Conservation (phyloP, 2,113 vertebrate genomes). For the Grallaria varia region DNA sequence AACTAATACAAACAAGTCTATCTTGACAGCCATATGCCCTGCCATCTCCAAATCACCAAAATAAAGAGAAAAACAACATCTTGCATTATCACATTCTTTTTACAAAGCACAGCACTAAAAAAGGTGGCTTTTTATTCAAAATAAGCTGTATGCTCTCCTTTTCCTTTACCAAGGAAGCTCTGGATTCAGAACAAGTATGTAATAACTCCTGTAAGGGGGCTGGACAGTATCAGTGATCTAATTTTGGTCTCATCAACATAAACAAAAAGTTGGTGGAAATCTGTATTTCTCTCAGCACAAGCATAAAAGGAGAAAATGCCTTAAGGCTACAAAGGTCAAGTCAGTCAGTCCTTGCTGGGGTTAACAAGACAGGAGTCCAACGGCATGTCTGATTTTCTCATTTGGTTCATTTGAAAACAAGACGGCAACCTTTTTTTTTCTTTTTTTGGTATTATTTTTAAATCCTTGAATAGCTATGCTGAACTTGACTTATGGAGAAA, state of each 20-base stretch:
- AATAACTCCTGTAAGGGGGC: neutral
- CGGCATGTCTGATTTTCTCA: neutral
- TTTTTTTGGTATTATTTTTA: neutral
- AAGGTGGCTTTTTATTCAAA: neutral
- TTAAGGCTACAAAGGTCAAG: neutral
- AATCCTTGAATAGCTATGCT: neutral
- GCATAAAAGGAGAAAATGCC: neutral
- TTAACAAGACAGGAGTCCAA: neutral
- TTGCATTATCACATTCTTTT: neutral
- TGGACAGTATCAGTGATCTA: neutral
- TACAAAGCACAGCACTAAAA: neutral
- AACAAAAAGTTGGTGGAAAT: neutral
- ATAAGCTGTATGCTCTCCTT: neutral
- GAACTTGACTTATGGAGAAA: neutral
- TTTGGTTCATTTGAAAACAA: neutral
- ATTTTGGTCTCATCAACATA: neutral
- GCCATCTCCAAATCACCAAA: neutral
- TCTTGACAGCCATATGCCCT: neutral
- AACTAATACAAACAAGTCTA: neutral
- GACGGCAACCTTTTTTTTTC: neutral
- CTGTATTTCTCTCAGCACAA: neutral
- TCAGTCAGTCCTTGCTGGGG: neutral
- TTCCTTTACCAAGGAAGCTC: neutral
- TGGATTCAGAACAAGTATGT: neutral
- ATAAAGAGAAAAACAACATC: neutral